Percentiles rank a stretch among this genome's conserved stretches.
Evolutionary conservation across 30 jellyfish, hydroid and myxozoan species (phyloP).

Genomic region (Hydractinia symbiolongicarpus): DNA sequence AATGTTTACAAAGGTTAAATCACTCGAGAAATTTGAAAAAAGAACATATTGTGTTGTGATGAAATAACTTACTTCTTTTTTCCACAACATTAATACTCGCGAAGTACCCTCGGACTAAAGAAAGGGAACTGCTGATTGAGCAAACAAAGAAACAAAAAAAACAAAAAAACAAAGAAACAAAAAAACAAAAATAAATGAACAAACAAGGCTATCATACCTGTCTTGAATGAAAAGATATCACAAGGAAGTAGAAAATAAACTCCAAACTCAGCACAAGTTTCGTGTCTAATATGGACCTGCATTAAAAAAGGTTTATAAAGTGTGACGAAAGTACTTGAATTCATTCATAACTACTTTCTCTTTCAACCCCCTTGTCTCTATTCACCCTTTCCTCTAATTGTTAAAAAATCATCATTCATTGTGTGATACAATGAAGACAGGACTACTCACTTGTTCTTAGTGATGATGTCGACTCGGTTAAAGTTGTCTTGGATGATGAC

Average conservation of each 20-base stretch:
- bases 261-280: slow-evolving; percentile 28
- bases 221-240: slow-evolving; percentile 54
- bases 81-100: slow-evolving; percentile 81
- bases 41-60: neutral
- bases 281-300: neutral
- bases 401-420: no score
- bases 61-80: slow-evolving; percentile 58
- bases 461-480: neutral
- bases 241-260: slow-evolving; percentile 27
- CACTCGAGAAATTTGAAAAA: neutral
- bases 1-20: neutral
- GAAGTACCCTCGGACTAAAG: slow-evolving; percentile 59
- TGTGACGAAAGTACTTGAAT: no score
- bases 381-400: no score
- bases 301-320: neutral
- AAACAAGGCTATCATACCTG: slow-evolving; percentile 44
- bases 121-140: slow-evolving; percentile 36
- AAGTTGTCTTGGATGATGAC: slow-evolving; percentile 10
- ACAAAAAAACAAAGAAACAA: no score
- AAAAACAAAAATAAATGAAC: neutral
- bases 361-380: no score
- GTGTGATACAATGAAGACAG: neutral
- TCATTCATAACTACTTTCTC: no score
- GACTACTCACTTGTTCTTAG: neutral
- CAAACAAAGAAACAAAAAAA: no score